Evolutionary conservation across 2,797 vertebrate species (phyloP).

Genomic region (Gymnocypris eckloni): DNA sequence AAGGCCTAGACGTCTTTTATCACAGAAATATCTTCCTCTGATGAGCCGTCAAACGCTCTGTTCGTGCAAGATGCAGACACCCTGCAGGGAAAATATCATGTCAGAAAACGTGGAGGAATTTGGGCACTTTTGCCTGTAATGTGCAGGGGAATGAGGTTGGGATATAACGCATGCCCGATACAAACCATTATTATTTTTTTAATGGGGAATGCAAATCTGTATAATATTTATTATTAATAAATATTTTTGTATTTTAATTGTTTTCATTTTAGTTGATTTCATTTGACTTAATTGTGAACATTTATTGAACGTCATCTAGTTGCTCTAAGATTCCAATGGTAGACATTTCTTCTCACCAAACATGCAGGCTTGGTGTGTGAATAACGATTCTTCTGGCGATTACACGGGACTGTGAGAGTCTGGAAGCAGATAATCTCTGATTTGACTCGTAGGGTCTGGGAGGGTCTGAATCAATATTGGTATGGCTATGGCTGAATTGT

Average conservation of each 20-base stretch:
- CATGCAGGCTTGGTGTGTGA: slow-evolving; percentile 15
- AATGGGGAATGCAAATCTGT: background rate
- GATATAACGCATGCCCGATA: background rate
- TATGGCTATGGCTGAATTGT: slow-evolving; percentile 70
- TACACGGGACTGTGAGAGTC: slow-evolving; percentile 68
- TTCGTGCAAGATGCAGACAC: background rate
- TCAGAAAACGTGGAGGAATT: slow-evolving; percentile 43
- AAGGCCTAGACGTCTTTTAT: slow-evolving; percentile 14
- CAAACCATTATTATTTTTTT: background rate
- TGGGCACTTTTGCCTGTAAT: background rate
- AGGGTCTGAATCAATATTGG: slow-evolving; percentile 81
- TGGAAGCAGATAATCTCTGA: slow-evolving; percentile 74
- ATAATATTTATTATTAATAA: background rate
- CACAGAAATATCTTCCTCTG: slow-evolving; percentile 66
- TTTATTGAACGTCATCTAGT: background rate
- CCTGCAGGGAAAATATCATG: slow-evolving; percentile 46
- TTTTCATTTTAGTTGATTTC: background rate
- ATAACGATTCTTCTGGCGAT: slow-evolving; percentile 66
- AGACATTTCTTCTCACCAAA: slow-evolving; percentile 21
- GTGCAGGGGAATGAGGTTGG: background rate
- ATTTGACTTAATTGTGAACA: background rate
- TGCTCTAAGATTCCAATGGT: slow-evolving; percentile 1
- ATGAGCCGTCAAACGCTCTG: slow-evolving; percentile 51
- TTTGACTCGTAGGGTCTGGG: slow-evolving; percentile 74
- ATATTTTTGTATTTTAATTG: background rate